Percentiles rank a stretch among this genome's conserved stretches.
These are phyloP conservation scores for Agapostemon virescens DNA, from an alignment of 2,888 invertebrate species.

Conservation along the genomic window DNA sequence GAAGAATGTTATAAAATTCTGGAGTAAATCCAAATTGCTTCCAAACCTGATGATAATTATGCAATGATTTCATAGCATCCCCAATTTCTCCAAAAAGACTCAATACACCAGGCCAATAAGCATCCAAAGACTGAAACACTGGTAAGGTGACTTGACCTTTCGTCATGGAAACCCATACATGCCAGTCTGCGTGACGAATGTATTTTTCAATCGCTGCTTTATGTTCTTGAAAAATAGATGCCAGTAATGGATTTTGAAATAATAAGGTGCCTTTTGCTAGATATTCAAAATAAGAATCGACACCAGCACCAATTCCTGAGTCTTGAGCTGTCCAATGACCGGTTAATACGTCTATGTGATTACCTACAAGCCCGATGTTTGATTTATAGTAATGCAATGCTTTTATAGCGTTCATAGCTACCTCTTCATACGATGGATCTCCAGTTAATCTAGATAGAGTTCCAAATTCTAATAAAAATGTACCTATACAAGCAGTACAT, in stretches of 20 bases:
- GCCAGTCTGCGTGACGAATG: constrained; percentile 97
- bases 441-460: constrained; percentile 95
- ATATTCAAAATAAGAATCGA: constrained; percentile 99
- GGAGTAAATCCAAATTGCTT: constrained; percentile 98
- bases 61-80: constrained; percentile 94
- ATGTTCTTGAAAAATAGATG: constrained; percentile 94
- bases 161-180: constrained; percentile 99
- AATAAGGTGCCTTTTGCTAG: constrained; percentile 97
- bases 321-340: constrained; percentile 99
- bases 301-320: constrained; percentile 97
- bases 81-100: constrained; percentile 93
- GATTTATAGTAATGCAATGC: constrained; percentile 94
- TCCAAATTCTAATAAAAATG: constrained; percentile 98
- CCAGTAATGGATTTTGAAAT: constrained; percentile 93
- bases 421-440: constrained; percentile 96
- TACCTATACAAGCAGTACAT: constrained; percentile 98
- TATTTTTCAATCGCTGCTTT: constrained; percentile 90
- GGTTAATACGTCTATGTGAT: constrained; percentile 96
- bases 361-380: constrained; percentile 94
- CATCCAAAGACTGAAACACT: constrained; percentile 98
- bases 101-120: constrained; percentile 98
- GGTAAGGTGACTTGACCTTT: constrained; percentile 97
- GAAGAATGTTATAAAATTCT: constrained; percentile 97
- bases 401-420: constrained; percentile 94
- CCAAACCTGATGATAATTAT: constrained; percentile 98